Conservation (phyloP, 2,797 vertebrate species). For the Stomatorhinus walkeri region DNA sequence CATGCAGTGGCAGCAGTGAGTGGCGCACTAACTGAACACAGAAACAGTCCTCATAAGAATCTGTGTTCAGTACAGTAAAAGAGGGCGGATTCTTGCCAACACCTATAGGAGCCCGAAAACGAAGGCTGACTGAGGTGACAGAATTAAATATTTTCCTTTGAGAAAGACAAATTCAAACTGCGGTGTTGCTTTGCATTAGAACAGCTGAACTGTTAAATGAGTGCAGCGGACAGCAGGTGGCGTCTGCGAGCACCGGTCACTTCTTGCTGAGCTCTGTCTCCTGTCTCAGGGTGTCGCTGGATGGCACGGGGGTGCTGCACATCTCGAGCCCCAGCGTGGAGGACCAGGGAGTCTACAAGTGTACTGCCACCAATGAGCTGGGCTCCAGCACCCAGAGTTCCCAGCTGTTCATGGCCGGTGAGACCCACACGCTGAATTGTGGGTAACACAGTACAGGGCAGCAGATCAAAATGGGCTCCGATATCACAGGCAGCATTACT, state of each 20-base stretch:
- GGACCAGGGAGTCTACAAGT: slow-evolving; percentile 73
- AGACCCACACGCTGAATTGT: slow-evolving; percentile 21
- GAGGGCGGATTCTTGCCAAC: not conserved
- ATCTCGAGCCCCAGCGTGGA: slow-evolving; percentile 58
- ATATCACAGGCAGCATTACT: not conserved
- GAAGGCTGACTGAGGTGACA: slow-evolving; percentile 22
- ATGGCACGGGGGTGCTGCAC: slow-evolving; percentile 54
- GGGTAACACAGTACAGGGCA: not conserved
- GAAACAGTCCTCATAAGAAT: slow-evolving; percentile 22
- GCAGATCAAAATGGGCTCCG: not conserved
- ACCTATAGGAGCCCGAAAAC: slow-evolving; percentile 2
- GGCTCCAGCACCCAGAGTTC: slow-evolving; percentile 69
- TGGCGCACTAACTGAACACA: slow-evolving; percentile 25
- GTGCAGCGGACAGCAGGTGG: not conserved
- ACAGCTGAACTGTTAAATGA: not conserved
- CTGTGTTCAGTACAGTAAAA: not conserved
- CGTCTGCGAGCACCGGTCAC: not conserved
- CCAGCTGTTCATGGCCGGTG: slow-evolving; percentile 68
- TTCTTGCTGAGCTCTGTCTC: not conserved
- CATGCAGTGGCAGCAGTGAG: slow-evolving; percentile 22
- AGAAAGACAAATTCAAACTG: not conserved
- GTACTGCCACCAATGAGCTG: slow-evolving; percentile 58
- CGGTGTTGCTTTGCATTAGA: not conserved
- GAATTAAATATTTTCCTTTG: slow-evolving; percentile 34
- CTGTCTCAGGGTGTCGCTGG: slow-evolving; percentile 56